Conservation (phyloP, 2,888 invertebrate species). For the Drosophila monieri region DNA sequence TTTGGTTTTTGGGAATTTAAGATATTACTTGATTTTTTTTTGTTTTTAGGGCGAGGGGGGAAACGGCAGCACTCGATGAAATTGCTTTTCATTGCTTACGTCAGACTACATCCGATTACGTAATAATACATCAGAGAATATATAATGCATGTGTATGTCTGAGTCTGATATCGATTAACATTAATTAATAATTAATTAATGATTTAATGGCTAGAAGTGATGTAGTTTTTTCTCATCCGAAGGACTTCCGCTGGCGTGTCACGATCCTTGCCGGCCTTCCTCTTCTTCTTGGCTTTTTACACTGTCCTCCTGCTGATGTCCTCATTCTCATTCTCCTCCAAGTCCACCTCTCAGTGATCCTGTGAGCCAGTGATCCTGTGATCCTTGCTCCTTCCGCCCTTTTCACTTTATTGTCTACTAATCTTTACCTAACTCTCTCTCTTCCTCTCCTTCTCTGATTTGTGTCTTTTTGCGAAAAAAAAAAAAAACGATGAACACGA, state of each 20-base stretch:
- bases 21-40: conserved; percentile 1
- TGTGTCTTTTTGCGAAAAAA: too few species aligned
- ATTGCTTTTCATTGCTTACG: conserved; percentile 64
- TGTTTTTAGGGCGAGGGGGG: not conserved
- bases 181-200: too few species aligned
- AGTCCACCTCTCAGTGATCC: not conserved
- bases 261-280: conserved; percentile 2
- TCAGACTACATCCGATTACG: conserved; percentile 42
- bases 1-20: not conserved
- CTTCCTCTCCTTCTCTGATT: not conserved
- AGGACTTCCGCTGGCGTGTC: conserved; percentile 10
- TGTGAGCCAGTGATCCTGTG: conserved; percentile 6
- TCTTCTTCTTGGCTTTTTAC: conserved; percentile 32
- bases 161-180: conserved; percentile 41
- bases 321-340: not conserved
- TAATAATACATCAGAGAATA: conserved; percentile 39
- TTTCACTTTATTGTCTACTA: conserved; percentile 72
- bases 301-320: conserved; percentile 13
- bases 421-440: conserved; percentile 51
- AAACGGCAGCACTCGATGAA: conserved; percentile 36
- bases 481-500: too few species aligned
- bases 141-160: conserved; percentile 47
- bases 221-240: conserved; percentile 11
- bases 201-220: conserved; percentile 29
- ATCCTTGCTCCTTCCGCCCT: conserved; percentile 4